Evolutionary conservation across 2,113 vertebrate species (phyloP).

Genomic region (Castor canadensis): DNA sequence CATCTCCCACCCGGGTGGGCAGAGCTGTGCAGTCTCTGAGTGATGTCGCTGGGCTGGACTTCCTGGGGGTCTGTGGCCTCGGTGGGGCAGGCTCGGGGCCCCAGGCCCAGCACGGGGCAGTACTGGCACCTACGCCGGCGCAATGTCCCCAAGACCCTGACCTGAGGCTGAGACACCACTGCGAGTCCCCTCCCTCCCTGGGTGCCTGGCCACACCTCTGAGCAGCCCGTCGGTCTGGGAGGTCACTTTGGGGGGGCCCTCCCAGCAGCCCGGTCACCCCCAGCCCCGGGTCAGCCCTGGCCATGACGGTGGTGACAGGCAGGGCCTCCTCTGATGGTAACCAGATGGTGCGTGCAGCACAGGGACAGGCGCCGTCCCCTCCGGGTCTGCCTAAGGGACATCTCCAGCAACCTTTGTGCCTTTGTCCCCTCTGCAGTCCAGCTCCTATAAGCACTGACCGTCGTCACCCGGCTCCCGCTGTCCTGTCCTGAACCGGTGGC

Average conservation of each 20-base stretch:
- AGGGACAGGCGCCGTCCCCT: rapidly evolving
- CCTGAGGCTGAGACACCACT: too few relatives aligned
- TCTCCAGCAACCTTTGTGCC: neutral
- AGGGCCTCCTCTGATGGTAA: neutral
- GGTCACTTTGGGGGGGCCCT: neutral
- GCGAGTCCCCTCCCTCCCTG: too few relatives aligned
- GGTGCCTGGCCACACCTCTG: neutral
- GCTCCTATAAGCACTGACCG: too few relatives aligned
- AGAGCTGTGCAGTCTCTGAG: neutral
- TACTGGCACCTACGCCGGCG: too few relatives aligned
- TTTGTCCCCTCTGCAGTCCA: neutral
- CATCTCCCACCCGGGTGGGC: neutral
- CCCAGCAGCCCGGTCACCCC: neutral
- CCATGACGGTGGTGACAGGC: too few relatives aligned
- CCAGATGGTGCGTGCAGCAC: neutral
- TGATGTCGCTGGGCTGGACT: rapidly evolving
- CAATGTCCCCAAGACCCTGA: too few relatives aligned
- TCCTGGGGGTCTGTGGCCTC: too few relatives aligned
- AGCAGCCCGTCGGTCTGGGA: too few relatives aligned
- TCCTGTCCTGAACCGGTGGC: neutral
- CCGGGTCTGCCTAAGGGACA: neutral
- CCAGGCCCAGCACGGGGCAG: too few relatives aligned
- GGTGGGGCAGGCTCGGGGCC: too few relatives aligned
- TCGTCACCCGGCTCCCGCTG: neutral
- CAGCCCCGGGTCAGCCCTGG: neutral